Evolutionary conservation across 1,140 invertebrate species (phyloP).

Genomic region (Drosophila arawakana): DNA sequence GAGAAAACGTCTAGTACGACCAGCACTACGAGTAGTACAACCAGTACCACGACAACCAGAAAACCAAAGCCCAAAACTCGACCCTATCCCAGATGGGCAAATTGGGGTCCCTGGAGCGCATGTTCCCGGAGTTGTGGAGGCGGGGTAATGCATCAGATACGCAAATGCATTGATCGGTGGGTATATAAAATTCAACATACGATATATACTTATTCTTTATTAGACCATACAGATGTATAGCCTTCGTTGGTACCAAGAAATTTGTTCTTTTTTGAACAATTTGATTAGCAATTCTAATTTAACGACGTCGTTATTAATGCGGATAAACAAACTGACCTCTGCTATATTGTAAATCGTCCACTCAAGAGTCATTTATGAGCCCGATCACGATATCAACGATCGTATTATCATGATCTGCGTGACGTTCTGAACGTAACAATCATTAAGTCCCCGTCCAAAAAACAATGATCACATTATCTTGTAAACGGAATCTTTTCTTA

Average conservation of each 20-base stretch:
- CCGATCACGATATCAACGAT: conserved; percentile 22
- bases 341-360: conserved; percentile 32
- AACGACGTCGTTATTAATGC: conserved; percentile 39
- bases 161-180: conserved; percentile 77
- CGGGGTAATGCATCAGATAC: conserved; percentile 90
- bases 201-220: neutral
- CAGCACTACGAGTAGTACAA: conserved; percentile 43
- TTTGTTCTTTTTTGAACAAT: conserved; percentile 22
- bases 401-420: conserved; percentile 41
- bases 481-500: neutral
- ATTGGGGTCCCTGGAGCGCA: conserved; percentile 90
- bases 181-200: conserved; percentile 29
- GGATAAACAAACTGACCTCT: conserved; percentile 28
- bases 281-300: conserved; percentile 53
- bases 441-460: neutral
- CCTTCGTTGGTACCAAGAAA: conserved; percentile 11
- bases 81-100: conserved; percentile 87
- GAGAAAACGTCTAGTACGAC: conserved; percentile 42
- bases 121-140: conserved; percentile 95
- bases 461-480: neutral
- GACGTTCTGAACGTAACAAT: conserved; percentile 19
- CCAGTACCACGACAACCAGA: conserved; percentile 47
- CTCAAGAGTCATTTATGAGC: conserved; percentile 30
- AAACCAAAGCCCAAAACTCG: conserved; percentile 55
- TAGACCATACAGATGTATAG: conserved; percentile 9